Evolutionary conservation across 2,888 invertebrate genomes (phyloP).

Genomic region (Dryocosmus kuriphilus): DNA sequence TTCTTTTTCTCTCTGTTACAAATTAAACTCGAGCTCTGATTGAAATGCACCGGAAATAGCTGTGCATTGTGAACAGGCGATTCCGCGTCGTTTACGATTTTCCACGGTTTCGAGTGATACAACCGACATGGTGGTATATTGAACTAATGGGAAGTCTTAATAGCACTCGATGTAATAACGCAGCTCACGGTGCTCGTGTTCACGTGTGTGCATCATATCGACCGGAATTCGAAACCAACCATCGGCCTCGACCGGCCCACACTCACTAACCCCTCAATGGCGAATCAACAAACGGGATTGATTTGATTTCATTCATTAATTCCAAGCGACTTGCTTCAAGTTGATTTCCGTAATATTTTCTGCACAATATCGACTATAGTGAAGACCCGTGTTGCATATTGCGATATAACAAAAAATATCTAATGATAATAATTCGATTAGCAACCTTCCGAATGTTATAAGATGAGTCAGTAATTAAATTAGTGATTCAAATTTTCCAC

Average conservation of each 20-base stretch:
- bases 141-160: constrained; percentile 72
- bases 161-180: constrained; percentile 71
- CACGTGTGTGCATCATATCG: constrained; percentile 66
- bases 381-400: not conserved
- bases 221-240: constrained; percentile 62
- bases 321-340: constrained; percentile 67
- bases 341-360: constrained; percentile 57
- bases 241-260: constrained; percentile 43
- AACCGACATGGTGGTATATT: constrained; percentile 48
- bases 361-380: not conserved
- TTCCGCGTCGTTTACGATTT: constrained; percentile 41
- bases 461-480: not conserved
- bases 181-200: constrained; percentile 53
- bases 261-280: constrained; percentile 46
- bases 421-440: not conserved
- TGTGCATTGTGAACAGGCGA: constrained; percentile 40
- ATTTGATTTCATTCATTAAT: constrained; percentile 73
- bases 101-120: constrained; percentile 31
- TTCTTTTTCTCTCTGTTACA: not conserved
- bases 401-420: not conserved
- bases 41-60: constrained; percentile 31
- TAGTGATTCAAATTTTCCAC: not conserved
- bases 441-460: too few relatives aligned
- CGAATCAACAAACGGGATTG: constrained; percentile 70
- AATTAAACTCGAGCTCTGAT: constrained; percentile 28